Conservation (phyloP, 2,888 invertebrate genomes). For the Philereme vetulata region DNA sequence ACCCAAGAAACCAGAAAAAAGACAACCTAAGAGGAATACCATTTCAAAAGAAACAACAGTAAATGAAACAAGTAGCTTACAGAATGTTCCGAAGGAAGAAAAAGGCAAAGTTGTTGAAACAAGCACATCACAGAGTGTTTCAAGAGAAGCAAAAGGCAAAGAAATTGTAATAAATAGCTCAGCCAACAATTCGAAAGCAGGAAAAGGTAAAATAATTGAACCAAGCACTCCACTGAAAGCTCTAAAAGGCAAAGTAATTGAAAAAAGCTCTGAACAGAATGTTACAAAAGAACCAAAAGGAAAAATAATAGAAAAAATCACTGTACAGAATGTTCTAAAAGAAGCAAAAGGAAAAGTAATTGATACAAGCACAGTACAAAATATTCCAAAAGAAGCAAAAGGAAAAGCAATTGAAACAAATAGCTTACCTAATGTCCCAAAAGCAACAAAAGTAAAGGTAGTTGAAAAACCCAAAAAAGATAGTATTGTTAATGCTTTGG, state of each 20-base stretch:
- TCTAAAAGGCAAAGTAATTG: slow-evolving; percentile 17
- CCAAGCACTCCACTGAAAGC: background rate
- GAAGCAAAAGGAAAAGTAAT: slow-evolving; percentile 9
- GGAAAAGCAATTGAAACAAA: slow-evolving; percentile 3
- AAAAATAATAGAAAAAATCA: slow-evolving; percentile 5
- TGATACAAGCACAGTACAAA: slow-evolving; percentile 4
- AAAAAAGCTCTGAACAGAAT: background rate
- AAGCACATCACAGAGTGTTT: slow-evolving; percentile 1
- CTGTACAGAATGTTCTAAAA: slow-evolving; percentile 2
- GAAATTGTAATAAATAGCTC: too few species aligned
- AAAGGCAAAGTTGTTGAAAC: slow-evolving; percentile 11
- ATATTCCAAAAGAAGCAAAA: slow-evolving; percentile 7
- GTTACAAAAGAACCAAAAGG: slow-evolving; percentile 19
- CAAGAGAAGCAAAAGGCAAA: slow-evolving; percentile 7
- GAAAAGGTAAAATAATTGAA: too few species aligned
- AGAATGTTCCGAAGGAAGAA: slow-evolving; percentile 18
- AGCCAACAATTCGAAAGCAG: too few species aligned
- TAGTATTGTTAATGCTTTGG: slow-evolving; percentile 77
- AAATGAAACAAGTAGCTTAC: slow-evolving; percentile 30
- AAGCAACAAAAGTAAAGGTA: slow-evolving; percentile 26
- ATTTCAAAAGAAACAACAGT: slow-evolving; percentile 27
- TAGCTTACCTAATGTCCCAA: background rate
- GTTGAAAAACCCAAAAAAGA: slow-evolving; percentile 46
- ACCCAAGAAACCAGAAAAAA: slow-evolving; percentile 40
- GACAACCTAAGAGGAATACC: slow-evolving; percentile 37